Evolutionary conservation across 1,140 invertebrate genomes (phyloP).

Genomic region (Drosophila subobscura): DNA sequence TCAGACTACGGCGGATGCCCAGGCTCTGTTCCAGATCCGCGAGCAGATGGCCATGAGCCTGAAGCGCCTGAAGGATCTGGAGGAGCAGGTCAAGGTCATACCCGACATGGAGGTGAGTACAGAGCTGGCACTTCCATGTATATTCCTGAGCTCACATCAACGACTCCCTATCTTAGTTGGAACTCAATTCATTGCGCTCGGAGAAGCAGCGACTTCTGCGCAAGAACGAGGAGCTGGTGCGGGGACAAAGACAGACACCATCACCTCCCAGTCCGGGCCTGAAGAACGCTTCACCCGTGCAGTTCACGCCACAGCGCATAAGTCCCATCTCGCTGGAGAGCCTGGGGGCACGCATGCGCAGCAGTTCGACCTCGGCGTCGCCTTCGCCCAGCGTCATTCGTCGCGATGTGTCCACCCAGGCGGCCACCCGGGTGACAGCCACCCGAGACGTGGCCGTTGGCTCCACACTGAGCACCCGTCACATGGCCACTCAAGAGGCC

Average conservation of each 20-base stretch:
- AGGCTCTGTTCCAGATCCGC: constrained; percentile 75
- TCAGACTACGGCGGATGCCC: constrained; percentile 57
- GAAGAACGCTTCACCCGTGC: constrained; percentile 64
- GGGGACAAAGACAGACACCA: constrained; percentile 79
- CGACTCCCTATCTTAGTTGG: constrained; percentile 84
- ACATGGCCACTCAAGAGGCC: constrained; percentile 53
- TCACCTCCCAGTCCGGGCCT: constrained; percentile 66
- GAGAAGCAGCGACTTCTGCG: constrained; percentile 89
- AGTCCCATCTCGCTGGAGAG: constrained; percentile 79
- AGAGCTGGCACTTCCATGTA: not conserved
- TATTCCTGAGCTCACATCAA: not conserved
- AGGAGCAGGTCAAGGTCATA: constrained; percentile 93
- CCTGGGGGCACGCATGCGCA: constrained; percentile 68
- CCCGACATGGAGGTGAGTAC: constrained; percentile 90
- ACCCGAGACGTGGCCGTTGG: constrained; percentile 71
- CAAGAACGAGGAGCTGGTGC: constrained; percentile 83
- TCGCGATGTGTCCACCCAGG: constrained; percentile 88
- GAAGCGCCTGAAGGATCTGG: constrained; percentile 90
- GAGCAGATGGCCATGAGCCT: constrained; percentile 89
- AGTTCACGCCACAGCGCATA: constrained; percentile 79
- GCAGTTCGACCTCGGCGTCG: constrained; percentile 58
- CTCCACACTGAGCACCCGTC: constrained; percentile 28
- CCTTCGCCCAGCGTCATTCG: constrained; percentile 55
- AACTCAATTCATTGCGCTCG: constrained; percentile 89
- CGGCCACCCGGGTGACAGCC: constrained; percentile 68